Percentiles rank a stretch among this genome's conserved stretches.
Evolutionary conservation across 1,140 invertebrate genomes (phyloP).

Genomic region (Aphaenogaster ashmeadi): DNA sequence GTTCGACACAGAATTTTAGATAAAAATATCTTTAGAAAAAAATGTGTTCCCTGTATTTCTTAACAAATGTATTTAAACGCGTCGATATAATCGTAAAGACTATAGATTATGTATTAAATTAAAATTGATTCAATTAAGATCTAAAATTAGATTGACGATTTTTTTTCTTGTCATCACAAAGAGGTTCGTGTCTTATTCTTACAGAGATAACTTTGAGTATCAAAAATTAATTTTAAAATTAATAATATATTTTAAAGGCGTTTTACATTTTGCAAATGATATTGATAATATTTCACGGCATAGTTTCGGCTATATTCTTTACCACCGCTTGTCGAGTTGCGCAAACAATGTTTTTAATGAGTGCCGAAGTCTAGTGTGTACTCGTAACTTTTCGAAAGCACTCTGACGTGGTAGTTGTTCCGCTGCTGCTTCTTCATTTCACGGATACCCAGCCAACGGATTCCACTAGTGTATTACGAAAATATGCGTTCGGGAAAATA

Average conservation of each 20-base stretch:
- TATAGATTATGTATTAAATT: constrained; percentile 13
- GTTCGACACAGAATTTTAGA: background rate
- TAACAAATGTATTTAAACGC: background rate
- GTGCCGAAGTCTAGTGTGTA: background rate
- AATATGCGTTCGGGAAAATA: constrained; percentile 60
- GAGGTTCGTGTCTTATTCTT: background rate
- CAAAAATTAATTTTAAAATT: background rate
- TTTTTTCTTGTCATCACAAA: background rate
- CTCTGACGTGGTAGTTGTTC: background rate
- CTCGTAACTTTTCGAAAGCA: background rate
- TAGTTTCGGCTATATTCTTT: background rate
- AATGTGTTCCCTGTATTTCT: background rate
- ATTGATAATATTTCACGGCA: background rate
- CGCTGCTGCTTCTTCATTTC: constrained; percentile 27
- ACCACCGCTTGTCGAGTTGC: background rate
- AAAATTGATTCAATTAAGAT: background rate
- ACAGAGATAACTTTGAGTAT: background rate
- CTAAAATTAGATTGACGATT: background rate
- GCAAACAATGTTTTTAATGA: background rate
- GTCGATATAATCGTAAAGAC: background rate
- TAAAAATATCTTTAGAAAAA: background rate
- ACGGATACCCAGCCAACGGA: background rate
- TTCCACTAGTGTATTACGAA: constrained; percentile 41
- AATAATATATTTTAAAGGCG: background rate
- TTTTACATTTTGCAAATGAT: background rate